A percentile compares a stretch with the other conserved stretches of the same genome.
Evolutionary conservation across 2,113 vertebrate species (phyloP).

Genomic region (Tachysurus fulvidraco): DNA sequence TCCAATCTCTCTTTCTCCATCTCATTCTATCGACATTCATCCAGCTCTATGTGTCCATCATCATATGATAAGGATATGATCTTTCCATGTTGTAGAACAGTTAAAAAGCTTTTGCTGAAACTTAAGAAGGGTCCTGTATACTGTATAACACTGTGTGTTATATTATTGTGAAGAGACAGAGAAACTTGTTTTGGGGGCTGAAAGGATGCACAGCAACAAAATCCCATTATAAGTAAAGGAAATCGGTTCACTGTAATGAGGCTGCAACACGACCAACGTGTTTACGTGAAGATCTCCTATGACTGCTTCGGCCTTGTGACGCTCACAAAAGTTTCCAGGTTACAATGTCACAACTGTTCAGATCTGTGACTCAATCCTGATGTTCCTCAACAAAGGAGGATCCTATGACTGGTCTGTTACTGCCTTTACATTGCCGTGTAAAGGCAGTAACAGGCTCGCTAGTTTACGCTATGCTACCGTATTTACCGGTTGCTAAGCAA

Average conservation of each 20-base stretch:
- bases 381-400: not conserved
- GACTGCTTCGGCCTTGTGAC: not conserved
- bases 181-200: not conserved
- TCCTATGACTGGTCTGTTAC: not conserved
- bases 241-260: not conserved
- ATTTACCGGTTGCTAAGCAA: too few relatives aligned
- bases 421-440: not conserved
- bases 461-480: not conserved
- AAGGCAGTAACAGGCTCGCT: not conserved
- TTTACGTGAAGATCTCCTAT: not conserved
- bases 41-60: not conserved
- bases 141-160: too few relatives aligned
- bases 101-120: not conserved
- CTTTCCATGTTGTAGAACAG: not conserved
- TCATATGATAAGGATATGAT: not conserved
- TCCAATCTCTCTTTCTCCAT: too few relatives aligned
- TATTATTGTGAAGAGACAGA: slow-evolving; percentile 12
- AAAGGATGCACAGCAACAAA: not conserved
- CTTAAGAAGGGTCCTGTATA: not conserved
- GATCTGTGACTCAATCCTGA: not conserved
- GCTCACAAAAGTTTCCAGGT: not conserved
- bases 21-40: too few relatives aligned
- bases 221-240: not conserved
- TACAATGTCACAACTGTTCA: not conserved
- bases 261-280: not conserved